These are phyloP conservation scores for Athalia circularis DNA, from an alignment of 2,888 invertebrate species.

Conservation along the genomic window DNA sequence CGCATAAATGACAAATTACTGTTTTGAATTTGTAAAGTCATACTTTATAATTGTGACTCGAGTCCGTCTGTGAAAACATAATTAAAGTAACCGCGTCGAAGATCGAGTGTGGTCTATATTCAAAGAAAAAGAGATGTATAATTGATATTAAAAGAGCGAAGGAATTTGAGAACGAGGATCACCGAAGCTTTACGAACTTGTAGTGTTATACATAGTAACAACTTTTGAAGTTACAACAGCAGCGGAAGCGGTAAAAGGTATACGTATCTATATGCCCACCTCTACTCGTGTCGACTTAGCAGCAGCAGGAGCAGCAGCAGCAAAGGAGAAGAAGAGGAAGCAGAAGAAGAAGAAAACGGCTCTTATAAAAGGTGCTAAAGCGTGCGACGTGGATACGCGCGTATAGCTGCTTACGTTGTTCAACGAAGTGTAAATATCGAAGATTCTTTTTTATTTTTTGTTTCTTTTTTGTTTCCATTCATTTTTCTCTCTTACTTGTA, in stretches of 20 bases:
- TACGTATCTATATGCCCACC: no score
- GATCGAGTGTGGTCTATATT: not conserved
- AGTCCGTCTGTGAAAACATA: not conserved
- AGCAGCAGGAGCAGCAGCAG: not conserved
- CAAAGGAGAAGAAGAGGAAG: not conserved
- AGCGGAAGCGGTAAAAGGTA: no score
- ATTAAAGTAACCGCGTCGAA: not conserved
- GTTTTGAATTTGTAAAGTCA: constrained; percentile 10
- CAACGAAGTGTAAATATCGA: constrained; percentile 31
- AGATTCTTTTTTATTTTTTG: constrained; percentile 4
- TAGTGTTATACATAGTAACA: no score
- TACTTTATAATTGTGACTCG: constrained; percentile 27
- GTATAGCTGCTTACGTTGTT: not conserved
- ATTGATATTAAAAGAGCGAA: not conserved
- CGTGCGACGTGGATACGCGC: constrained; percentile 22
- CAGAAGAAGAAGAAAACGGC: constrained; percentile 10
- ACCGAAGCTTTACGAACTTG: no score
- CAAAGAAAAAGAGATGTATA: not conserved
- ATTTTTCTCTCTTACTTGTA: not conserved
- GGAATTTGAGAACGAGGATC: not conserved
- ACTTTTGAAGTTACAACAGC: no score
- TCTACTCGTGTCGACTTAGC: not conserved
- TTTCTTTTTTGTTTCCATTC: not conserved
- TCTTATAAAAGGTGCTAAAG: constrained; percentile 42
- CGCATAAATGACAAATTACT: constrained; percentile 16